Evolutionary conservation across 2,888 invertebrate genomes (phyloP).

Genomic region (Dryocosmus kuriphilus): DNA sequence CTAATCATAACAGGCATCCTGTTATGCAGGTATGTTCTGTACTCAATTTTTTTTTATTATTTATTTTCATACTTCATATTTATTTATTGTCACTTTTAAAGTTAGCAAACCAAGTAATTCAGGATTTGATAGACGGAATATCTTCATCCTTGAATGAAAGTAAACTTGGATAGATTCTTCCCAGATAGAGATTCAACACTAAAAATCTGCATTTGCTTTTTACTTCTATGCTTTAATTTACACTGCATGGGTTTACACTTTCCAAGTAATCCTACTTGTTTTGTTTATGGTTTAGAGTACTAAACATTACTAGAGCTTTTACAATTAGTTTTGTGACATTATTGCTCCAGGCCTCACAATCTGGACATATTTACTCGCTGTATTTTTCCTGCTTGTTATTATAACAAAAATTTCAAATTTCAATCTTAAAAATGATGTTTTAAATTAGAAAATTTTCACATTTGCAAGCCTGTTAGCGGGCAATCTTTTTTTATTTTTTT

Average conservation of each 20-base stretch:
- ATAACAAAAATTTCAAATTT: background rate
- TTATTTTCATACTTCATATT: background rate
- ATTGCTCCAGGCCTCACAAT: background rate
- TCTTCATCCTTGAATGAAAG: background rate
- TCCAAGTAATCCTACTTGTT: background rate
- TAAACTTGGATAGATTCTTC: background rate
- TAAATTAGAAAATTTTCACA: no score
- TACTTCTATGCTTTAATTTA: background rate
- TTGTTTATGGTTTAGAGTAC: background rate
- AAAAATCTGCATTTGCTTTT: slow-evolving; percentile 6
- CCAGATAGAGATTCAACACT: background rate
- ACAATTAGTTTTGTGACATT: background rate
- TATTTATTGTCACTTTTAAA: background rate
- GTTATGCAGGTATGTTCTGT: slow-evolving; percentile 68
- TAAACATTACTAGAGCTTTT: background rate
- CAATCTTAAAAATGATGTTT: no score
- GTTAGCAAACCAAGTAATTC: background rate
- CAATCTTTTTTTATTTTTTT: no score
- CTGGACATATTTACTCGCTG: background rate
- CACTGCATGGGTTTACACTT: slow-evolving; percentile 5
- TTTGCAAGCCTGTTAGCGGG: no score
- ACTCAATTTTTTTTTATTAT: slow-evolving; percentile 21
- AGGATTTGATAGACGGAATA: background rate
- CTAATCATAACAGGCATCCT: slow-evolving; percentile 67
- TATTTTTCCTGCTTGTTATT: background rate